Conservation (phyloP, 2,797 vertebrate species). For the Paramormyrops hopkinsi region DNA sequence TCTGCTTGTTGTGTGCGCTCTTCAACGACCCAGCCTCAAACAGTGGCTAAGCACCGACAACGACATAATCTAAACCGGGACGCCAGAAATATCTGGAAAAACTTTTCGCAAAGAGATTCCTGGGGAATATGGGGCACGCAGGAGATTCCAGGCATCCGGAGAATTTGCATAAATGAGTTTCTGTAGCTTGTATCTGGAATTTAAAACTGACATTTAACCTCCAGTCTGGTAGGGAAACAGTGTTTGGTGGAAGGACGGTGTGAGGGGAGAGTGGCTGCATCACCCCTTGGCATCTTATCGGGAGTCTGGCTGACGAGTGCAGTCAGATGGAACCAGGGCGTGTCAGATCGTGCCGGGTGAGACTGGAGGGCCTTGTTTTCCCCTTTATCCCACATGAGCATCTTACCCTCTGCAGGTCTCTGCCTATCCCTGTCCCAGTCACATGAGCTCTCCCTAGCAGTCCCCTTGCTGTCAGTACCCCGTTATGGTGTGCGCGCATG, state of each 20-base stretch:
- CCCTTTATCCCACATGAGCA: not conserved
- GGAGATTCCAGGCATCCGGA: not conserved
- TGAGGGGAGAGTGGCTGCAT: not conserved
- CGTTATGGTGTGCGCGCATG: not conserved
- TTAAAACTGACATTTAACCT: not conserved
- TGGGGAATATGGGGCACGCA: not conserved
- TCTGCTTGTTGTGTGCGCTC: not conserved
- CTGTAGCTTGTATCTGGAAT: not conserved
- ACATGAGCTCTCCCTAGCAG: not conserved
- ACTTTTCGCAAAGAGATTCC: not conserved
- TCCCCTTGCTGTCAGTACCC: not conserved
- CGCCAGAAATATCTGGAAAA: not conserved
- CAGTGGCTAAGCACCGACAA: not conserved
- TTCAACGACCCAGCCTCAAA: not conserved
- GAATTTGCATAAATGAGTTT: not conserved
- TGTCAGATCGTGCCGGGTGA: constrained; percentile 21
- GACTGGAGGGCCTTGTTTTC: not conserved
- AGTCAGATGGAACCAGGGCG: constrained; percentile 27
- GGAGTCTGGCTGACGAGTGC: constrained; percentile 12
- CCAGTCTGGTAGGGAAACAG: not conserved
- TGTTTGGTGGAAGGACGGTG: too few relatives aligned
- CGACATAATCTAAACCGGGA: not conserved
- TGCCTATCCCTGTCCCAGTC: not conserved
- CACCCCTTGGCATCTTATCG: not conserved
- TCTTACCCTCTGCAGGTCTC: not conserved